Percentiles rank a stretch among this genome's conserved stretches.
phyloP scores from a whole-genome alignment of 2,888 invertebrate species.

The Acanthosepion esculentum region DNA sequence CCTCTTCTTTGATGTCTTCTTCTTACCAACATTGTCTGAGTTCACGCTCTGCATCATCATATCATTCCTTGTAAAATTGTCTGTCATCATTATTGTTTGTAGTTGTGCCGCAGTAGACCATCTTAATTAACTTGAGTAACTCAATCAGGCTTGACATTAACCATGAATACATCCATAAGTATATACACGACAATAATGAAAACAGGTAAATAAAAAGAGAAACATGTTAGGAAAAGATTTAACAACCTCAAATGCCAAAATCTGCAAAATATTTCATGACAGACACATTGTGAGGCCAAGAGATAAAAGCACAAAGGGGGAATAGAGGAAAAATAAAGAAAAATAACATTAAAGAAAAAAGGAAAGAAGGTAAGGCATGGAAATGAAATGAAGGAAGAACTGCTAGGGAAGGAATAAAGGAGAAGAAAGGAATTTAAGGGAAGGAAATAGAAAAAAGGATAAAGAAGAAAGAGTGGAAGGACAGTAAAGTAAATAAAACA shows the following conservation, averaged over 20 bases:
- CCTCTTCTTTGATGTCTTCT: not conserved
- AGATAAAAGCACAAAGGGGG: not conserved
- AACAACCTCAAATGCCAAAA: not conserved
- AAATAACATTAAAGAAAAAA: not conserved
- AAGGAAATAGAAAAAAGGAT: too few species aligned
- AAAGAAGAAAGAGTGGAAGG: not conserved
- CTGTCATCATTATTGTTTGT: not conserved
- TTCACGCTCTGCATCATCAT: not conserved
- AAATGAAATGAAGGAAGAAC: too few species aligned
- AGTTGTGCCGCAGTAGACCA: not conserved
- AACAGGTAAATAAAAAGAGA: not conserved
- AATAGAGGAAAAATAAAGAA: not conserved
- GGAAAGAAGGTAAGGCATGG: not conserved
- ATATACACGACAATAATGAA: not conserved
- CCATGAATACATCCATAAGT: not conserved
- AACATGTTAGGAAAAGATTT: not conserved
- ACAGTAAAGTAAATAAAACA: not conserved
- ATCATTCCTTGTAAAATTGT: not conserved
- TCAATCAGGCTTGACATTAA: constrained; percentile 16
- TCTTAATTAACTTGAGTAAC: constrained; percentile 8
- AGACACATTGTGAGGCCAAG: not conserved
- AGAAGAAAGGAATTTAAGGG: too few species aligned
- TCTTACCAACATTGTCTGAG: not conserved
- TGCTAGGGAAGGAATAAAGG: too few species aligned
- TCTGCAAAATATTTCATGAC: not conserved